These are phyloP conservation scores for Lates japonicus DNA, from an alignment of 2,797 vertebrate genomes.

Conservation along the genomic window DNA sequence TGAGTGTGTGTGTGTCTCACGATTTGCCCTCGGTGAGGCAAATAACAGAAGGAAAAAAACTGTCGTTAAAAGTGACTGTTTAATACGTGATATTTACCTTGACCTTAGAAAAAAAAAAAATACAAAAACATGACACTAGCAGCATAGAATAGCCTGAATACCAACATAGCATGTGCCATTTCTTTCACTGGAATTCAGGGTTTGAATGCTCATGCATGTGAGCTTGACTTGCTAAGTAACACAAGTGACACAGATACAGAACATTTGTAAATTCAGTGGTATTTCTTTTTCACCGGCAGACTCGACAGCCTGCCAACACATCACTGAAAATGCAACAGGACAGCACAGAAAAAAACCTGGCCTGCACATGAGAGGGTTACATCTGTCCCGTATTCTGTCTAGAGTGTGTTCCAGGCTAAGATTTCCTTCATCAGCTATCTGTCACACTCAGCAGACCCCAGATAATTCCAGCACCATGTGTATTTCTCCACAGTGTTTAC, in stretches of 20 bases:
- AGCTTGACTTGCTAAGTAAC: neutral
- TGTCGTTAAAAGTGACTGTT: neutral
- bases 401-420: slow-evolving; percentile 11
- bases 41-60: neutral
- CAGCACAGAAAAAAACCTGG: neutral
- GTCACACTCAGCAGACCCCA: slow-evolving; percentile 9
- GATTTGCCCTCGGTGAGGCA: neutral
- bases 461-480: neutral
- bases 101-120: neutral
- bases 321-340: slow-evolving; percentile 2
- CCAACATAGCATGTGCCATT: neutral
- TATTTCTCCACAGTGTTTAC: neutral
- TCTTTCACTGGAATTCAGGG: neutral
- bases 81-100: neutral
- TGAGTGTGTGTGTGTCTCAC: neutral
- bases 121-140: neutral
- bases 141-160: neutral
- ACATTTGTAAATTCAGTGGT: neutral
- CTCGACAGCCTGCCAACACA: slow-evolving; percentile 10
- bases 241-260: fast-evolving
- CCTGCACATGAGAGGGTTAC: slow-evolving; percentile 15
- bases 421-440: slow-evolving; percentile 26
- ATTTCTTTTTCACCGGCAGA: neutral
- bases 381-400: slow-evolving; percentile 18
- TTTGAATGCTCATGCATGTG: neutral